phyloP scores from a whole-genome alignment of 1,140 invertebrate species.

The Ceratosolen solmsi region DNA sequence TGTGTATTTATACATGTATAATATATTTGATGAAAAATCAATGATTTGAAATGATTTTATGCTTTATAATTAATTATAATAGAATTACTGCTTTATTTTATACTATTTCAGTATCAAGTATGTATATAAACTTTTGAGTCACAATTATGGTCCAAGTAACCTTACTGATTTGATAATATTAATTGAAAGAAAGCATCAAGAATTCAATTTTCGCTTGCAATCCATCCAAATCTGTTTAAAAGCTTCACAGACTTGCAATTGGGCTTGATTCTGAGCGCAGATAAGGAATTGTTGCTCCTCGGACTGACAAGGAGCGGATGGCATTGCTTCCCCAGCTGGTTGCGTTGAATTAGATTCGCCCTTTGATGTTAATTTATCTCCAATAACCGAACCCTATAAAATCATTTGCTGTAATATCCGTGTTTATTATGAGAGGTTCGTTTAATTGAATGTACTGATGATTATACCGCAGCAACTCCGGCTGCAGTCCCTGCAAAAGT shows the following conservation, averaged over 20 bases:
- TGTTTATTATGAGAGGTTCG: not conserved
- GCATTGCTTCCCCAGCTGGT: not conserved
- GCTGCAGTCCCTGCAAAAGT: slow-evolving; percentile 54
- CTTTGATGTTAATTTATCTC: slow-evolving; percentile 49
- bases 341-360: slow-evolving; percentile 31
- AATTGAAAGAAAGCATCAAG: slow-evolving; percentile 5
- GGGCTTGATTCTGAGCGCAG: slow-evolving; percentile 46
- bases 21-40: too few species aligned
- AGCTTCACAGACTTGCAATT: slow-evolving; percentile 49
- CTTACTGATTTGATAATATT: slow-evolving; percentile 44
- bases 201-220: slow-evolving; percentile 54
- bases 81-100: too few species aligned
- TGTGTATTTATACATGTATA: too few species aligned
- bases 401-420: slow-evolving; percentile 33
- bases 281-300: slow-evolving; percentile 51
- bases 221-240: slow-evolving; percentile 48
- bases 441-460: slow-evolving; percentile 26
- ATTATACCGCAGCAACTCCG: slow-evolving; percentile 53
- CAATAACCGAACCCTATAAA: slow-evolving; percentile 46
- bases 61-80: not conserved
- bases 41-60: too few species aligned
- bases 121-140: not conserved
- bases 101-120: too few species aligned
- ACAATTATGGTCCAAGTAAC: slow-evolving; percentile 35
- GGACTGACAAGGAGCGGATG: slow-evolving; percentile 40